phyloP scores from a whole-genome alignment of 2,797 vertebrate genomes.

The Aselliscus stoliczkanus region DNA sequence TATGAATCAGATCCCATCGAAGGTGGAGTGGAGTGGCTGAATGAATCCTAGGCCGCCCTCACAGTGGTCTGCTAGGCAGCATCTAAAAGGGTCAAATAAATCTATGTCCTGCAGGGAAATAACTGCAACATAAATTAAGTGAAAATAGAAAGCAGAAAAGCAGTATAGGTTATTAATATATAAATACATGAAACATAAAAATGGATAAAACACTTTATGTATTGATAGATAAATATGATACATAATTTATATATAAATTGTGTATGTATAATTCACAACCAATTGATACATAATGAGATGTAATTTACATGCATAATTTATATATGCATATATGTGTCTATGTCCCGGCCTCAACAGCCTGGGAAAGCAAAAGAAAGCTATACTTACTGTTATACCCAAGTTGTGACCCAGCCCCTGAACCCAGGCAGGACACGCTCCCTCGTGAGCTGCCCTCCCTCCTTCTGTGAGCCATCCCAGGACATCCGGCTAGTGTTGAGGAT shows the following conservation, averaged over 20 bases:
- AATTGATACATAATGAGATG: background rate
- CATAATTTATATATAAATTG: slow-evolving; percentile 42
- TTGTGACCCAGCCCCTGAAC: accelerated
- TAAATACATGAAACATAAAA: background rate
- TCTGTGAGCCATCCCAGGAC: background rate
- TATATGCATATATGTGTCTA: accelerated
- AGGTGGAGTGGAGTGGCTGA: too few species aligned
- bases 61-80: accelerated
- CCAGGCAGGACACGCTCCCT: accelerated
- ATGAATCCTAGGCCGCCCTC: background rate
- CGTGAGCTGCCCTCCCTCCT: accelerated
- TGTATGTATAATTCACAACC: background rate
- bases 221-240: background rate
- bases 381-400: accelerated
- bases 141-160: slow-evolving; percentile 32
- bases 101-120: background rate
- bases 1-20: background rate
- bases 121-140: slow-evolving; percentile 9
- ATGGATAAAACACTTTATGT: background rate
- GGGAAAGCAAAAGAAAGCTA: background rate
- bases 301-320: background rate
- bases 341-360: background rate
- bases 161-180: background rate
- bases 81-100: background rate
- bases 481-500: accelerated